Base-by-base conservation (phyloP, 64 coral and sea anemone genomes). In the Montipora foliosa region DNA sequence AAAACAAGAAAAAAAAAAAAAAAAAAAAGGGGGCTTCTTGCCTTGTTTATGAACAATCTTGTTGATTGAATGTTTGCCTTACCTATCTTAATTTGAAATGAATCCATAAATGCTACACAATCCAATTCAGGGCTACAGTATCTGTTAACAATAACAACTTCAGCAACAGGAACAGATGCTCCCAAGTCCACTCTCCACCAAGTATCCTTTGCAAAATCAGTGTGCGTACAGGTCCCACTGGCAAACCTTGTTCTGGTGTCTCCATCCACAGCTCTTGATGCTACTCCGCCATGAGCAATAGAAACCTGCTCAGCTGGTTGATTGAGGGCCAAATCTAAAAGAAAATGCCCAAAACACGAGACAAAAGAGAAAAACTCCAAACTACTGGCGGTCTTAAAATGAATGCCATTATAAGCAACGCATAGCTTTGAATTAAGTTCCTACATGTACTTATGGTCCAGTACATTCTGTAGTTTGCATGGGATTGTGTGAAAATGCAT, bases 91-190 rank as follows among this genome's bases (percentile, higher is more conserved):
- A 71, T 71, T 24, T 71, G 17, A 71, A 71, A 71, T 24, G 68
- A 4, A n/a, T 24, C 8, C 68, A 71, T 21, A 8, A 0, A 5
- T 4, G 1, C 2, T n/a, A 0, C 4, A 71, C 68, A 71, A 25
- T 25, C 3, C 25, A 25, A 25, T 25, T 1, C 0, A 14, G 8
- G 7, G 1, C 3, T 1, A 71, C 68, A 71, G 3, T 6, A 4
- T 71, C 68, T 71, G 68, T 71, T 71, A 71, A 22, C 19, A 71
- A 76, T 45, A 76, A 76, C 24, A 10, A 76, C 37, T 76, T 76
- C 24, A 22, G 25, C 73, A 1, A 76, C 3, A 76, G 73, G 37
- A 76, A 76, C 25, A 76, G 37, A 45, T 76, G 73, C 21, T 2
- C 37, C 24, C 73, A 76, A 8, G 12, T 46, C 37, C 37, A 76